Evolutionary conservation across 2,888 invertebrate species (phyloP), one percentile per base, ranked within the genome.

Genomic region (Psylliodes chrysocephalus): DNA sequence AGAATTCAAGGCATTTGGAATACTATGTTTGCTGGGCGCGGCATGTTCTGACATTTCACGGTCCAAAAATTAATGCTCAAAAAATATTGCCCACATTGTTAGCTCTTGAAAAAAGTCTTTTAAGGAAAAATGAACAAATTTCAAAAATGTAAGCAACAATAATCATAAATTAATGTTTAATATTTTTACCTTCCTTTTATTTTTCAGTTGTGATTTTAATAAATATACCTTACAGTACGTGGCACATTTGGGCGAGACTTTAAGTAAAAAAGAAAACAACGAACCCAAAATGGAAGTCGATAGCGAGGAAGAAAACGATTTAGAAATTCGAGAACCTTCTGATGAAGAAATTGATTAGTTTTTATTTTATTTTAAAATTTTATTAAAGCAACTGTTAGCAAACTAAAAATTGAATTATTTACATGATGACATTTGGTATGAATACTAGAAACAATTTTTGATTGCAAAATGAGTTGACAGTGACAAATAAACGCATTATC

Each of bases 21-120:
- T 96, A 95, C 78, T 93, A 98, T 78, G 83, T 96, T 33, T 82
- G 87, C 44, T 97, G 96, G 96, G 85, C 90, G 35, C 87, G 89
- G 71, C 82, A 84, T 12, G 79, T 95, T 1, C 80, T 97, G 33
- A 89, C 88, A 0, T 80, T 82, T 30, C 90, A 91, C 77, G 90
- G 90, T 6, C 85, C 87, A 0, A 81, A 77, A 70, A 81, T 86
- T 66, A 79, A 84, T 79, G 68, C 68, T 0, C 71, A 86, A 75
- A 83, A 89, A 77, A 86, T 90, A 66, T 85, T 90, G 82, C 86
- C 90, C 35, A 86, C 88, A 0, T 80, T 96, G 7, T 80, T 94
- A 54, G 86, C 89, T 0, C 75, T 96, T 18, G 94, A 95, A 78
- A 94, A 94, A 78, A 90, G 89, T 73, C 84, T 96, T 40, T 88